phyloP scores from a whole-genome alignment of 1,140 invertebrate species.

The Zeugodacus cucurbitae region DNA sequence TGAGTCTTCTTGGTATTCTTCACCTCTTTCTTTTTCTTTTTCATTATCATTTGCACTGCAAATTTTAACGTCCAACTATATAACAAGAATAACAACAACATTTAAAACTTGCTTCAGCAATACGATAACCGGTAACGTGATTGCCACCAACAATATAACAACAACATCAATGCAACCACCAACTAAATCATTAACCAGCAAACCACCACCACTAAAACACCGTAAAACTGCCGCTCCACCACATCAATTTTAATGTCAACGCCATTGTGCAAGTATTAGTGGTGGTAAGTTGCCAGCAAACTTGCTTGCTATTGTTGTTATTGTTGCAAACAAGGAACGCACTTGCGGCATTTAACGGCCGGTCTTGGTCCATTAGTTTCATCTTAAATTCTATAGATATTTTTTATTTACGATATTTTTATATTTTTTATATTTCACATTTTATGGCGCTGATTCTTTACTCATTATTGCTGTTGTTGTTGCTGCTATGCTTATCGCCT shows the following conservation, averaged over 20 bases:
- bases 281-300: background rate
- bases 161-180: background rate
- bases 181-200: background rate
- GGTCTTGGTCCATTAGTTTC: conserved; percentile 24
- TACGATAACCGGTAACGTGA: background rate
- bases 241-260: background rate
- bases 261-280: background rate
- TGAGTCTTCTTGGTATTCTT: background rate
- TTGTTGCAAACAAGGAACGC: background rate
- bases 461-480: background rate
- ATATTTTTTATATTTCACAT: background rate
- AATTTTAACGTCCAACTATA: background rate
- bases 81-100: background rate
- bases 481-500: conserved; percentile 1
- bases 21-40: background rate
- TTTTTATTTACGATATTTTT: background rate
- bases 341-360: conserved; percentile 32
- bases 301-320: background rate
- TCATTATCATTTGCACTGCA: too few relatives aligned
- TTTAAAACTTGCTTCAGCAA: background rate
- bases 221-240: background rate
- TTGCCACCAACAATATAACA: background rate
- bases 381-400: background rate
- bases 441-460: background rate
- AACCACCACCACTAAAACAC: background rate